Conservation (phyloP, 2,797 vertebrate genomes). For the Toxotes lorentzi region DNA sequence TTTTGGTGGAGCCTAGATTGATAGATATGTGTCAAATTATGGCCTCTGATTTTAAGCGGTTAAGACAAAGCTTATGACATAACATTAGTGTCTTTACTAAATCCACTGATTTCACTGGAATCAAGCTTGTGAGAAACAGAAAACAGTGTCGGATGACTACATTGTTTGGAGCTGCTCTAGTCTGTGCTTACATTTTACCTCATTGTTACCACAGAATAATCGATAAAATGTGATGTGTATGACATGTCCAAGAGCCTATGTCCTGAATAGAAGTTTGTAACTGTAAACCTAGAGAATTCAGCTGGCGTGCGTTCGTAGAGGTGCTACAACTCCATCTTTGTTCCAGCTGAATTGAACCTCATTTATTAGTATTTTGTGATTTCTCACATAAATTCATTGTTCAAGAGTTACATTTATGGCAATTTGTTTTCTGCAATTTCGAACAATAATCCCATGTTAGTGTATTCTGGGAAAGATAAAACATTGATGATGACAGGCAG, state of each 20-base stretch:
- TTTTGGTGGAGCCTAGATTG: conserved; percentile 33
- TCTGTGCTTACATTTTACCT: conserved; percentile 71
- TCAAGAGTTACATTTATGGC: conserved; percentile 11
- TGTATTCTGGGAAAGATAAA: conserved; percentile 56
- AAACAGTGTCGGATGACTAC: conserved; percentile 51
- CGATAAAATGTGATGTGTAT: conserved; percentile 64
- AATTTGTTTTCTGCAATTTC: conserved; percentile 12
- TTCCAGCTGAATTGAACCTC: conserved; percentile 40
- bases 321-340: conserved; percentile 5
- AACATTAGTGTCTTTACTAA: conserved; percentile 27
- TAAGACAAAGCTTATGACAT: conserved; percentile 42
- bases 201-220: conserved; percentile 72
- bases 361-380: conserved; percentile 14
- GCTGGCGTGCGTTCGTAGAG: conserved; percentile 21
- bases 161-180: conserved; percentile 62
- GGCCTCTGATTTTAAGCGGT: conserved; percentile 49
- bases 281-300: conserved; percentile 40
- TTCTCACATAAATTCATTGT: conserved; percentile 5
- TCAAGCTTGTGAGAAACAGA: conserved; percentile 52
- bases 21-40: conserved; percentile 57
- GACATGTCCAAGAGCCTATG: conserved; percentile 55
- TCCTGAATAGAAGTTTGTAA: conserved; percentile 40
- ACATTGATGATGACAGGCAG: conserved; percentile 53
- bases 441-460: conserved; percentile 33
- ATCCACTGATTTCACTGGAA: conserved; percentile 44